These are phyloP conservation scores for Rhabdornis inornatus DNA, from an alignment of 2,113 vertebrate genomes.

Conservation along the genomic window DNA sequence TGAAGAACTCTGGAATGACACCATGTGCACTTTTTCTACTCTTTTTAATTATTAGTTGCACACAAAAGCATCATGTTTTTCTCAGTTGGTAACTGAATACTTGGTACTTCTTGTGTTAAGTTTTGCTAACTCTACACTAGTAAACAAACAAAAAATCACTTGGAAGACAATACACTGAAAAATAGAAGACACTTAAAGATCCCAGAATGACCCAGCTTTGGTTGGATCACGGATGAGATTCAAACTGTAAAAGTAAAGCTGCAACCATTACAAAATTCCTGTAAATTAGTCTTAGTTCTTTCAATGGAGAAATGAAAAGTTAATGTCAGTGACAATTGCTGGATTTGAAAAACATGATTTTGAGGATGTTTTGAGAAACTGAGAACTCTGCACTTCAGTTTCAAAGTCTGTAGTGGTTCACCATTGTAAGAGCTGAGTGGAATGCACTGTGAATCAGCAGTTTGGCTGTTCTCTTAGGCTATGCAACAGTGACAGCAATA, in stretches of 20 bases:
- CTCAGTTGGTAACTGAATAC: not conserved
- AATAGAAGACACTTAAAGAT: not conserved
- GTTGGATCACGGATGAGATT: not conserved
- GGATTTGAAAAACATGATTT: not conserved
- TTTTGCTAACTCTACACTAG: not conserved
- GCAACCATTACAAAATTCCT: not conserved
- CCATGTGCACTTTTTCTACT: not conserved
- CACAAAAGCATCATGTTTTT: not conserved
- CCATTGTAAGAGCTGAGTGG: not conserved
- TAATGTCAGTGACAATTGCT: not conserved
- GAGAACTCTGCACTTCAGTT: not conserved
- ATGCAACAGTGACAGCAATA: not conserved
- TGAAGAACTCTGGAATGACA: not conserved
- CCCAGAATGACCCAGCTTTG: not conserved
- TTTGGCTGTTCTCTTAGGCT: not conserved
- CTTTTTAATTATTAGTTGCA: not conserved
- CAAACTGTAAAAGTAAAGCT: not conserved
- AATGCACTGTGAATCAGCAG: not conserved
- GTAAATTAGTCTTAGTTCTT: not conserved
- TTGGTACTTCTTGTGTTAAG: not conserved
- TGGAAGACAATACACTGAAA: not conserved
- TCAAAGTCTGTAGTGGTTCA: not conserved
- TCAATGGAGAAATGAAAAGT: not conserved
- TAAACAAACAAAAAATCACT: not conserved
- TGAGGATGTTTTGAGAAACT: not conserved